Evolutionary conservation across 2,113 vertebrate species (phyloP).

Genomic region (human (Homo sapiens)): GRCh38 chr2:171731001-171731500

Average conservation of each 20-base stretch:
- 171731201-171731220: conserved; percentile 17
- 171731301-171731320: not conserved
- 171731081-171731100: not conserved
- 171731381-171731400: not conserved
- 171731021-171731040: conserved; percentile 27
- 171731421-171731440: not conserved
- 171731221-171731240: not conserved
- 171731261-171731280: not conserved
- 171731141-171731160: conserved; percentile 11
- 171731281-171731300: not conserved
- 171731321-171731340: not conserved
- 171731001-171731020: conserved; percentile 50
- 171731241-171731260: not conserved
- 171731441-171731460: not conserved
- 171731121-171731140: not conserved
- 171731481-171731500: not conserved
- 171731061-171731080: not conserved
- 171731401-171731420: not conserved
- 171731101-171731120: conserved; percentile 21
- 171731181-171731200: conserved; percentile 28
- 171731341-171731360: not conserved
- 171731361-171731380: not conserved
- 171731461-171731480: not conserved
- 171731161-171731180: conserved; percentile 18
- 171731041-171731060: not conserved